Conservation (phyloP, 2,888 invertebrate genomes). For the Salpingus planirostris region DNA sequence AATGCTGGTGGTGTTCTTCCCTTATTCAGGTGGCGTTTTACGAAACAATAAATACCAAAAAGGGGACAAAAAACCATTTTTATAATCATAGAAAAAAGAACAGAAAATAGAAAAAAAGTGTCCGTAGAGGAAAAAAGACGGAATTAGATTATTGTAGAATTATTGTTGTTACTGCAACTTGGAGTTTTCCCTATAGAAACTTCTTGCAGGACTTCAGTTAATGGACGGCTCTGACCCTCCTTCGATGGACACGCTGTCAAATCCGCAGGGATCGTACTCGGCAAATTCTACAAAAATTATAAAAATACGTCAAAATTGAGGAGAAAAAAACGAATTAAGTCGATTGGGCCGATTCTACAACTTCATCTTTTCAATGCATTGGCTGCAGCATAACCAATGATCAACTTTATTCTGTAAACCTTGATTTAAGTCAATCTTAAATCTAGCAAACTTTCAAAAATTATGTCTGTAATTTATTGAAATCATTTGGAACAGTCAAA, state of each 20-base stretch:
- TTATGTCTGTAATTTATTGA: too few species aligned
- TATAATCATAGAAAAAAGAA: too few species aligned
- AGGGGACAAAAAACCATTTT: too few species aligned
- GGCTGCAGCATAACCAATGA: not conserved
- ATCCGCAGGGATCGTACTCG: conserved; percentile 33
- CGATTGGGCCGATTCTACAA: not conserved
- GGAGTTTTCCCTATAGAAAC: conserved; percentile 6
- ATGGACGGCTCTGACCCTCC: conserved; percentile 21
- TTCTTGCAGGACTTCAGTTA: conserved; percentile 22
- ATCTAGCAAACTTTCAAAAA: too few species aligned
- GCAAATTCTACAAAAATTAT: conserved; percentile 27
- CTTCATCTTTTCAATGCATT: not conserved
- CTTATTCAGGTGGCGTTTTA: conserved; percentile 5
- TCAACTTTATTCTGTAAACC: not conserved
- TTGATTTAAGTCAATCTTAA: too few species aligned
- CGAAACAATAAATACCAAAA: conserved; percentile 1
- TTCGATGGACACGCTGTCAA: conserved; percentile 23
- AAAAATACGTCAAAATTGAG: conserved; percentile 1
- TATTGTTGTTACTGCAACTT: conserved; percentile 6
- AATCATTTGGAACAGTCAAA: too few species aligned
- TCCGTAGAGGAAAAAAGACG: too few species aligned
- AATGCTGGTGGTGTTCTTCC: conserved; percentile 18
- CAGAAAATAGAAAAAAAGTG: too few species aligned
- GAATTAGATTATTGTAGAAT: conserved; percentile 1
- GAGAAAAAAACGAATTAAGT: not conserved